These are phyloP conservation scores for Atractosteus spatula DNA, from an alignment of 2,113 vertebrate species.

Conservation along the genomic window DNA sequence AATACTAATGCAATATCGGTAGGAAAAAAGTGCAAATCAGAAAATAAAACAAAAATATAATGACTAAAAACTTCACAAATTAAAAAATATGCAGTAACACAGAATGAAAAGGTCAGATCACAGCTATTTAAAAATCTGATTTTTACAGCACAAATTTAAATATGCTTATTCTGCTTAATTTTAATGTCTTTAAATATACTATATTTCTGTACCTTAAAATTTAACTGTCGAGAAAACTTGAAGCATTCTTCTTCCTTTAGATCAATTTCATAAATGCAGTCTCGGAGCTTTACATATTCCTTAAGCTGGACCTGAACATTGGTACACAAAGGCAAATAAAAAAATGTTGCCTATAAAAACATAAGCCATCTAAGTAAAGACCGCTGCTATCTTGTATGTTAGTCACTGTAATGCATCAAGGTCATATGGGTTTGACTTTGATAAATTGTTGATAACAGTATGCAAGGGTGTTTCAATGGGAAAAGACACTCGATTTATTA, in stretches of 20 bases:
- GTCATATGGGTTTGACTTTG: too few relatives aligned
- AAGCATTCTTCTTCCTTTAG: constrained; percentile 73
- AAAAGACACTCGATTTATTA: too few relatives aligned
- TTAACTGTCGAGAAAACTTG: constrained; percentile 74
- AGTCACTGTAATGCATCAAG: too few relatives aligned
- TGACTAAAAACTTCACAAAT: too few relatives aligned
- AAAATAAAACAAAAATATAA: neutral
- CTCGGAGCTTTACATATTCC: constrained; percentile 84
- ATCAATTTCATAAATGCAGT: constrained; percentile 81
- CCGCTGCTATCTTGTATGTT: neutral
- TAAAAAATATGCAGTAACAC: too few relatives aligned
- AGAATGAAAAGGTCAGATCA: too few relatives aligned
- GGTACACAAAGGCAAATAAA: neutral
- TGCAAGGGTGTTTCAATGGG: too few relatives aligned
- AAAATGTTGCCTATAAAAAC: neutral
- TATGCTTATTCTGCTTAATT: too few relatives aligned
- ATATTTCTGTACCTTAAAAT: constrained; percentile 72
- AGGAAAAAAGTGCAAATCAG: neutral
- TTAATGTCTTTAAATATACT: neutral
- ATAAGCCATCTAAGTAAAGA: neutral
- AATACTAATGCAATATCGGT: too few relatives aligned
- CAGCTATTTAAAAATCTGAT: too few relatives aligned
- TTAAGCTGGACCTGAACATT: constrained; percentile 80
- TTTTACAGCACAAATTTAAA: too few relatives aligned
- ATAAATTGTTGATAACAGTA: too few relatives aligned